Conservation (phyloP, 2,888 invertebrate genomes). For the Pammene aurita region DNA sequence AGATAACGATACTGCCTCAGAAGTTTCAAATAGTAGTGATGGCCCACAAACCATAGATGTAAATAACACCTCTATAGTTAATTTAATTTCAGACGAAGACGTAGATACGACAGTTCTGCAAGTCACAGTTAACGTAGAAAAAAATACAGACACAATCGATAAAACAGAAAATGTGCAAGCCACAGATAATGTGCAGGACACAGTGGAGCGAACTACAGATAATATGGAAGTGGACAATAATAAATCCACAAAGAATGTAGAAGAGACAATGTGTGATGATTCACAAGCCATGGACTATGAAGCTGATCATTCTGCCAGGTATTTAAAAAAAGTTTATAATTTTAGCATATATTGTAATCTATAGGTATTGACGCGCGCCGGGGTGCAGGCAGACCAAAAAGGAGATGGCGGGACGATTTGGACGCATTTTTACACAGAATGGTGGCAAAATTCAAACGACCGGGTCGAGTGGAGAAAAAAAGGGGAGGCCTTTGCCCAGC, state of each 20-base stretch:
- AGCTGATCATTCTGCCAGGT: constrained; percentile 62
- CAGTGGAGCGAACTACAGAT: neutral
- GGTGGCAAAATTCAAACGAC: too few relatives aligned
- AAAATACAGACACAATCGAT: neutral
- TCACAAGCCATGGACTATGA: constrained; percentile 52
- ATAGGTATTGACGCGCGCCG: too few relatives aligned
- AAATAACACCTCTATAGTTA: neutral
- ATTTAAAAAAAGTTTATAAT: neutral
- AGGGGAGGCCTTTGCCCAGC: too few relatives aligned
- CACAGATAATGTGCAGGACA: neutral
- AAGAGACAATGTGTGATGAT: constrained; percentile 32
- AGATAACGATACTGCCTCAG: neutral
- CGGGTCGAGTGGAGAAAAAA: too few relatives aligned
- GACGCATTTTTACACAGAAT: too few relatives aligned
- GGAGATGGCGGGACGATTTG: too few relatives aligned
- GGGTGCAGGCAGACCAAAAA: too few relatives aligned
- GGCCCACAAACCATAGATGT: neutral
- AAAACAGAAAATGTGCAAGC: neutral
- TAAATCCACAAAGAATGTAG: constrained; percentile 4
- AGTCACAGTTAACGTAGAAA: neutral
- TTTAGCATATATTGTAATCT: too few relatives aligned
- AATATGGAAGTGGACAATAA: neutral
- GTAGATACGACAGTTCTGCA: neutral
- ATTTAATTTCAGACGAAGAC: neutral
- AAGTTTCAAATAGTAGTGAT: neutral